These are phyloP conservation scores for Arctocebus calabarensis DNA, from an alignment of 2,797 vertebrate species.

Conservation along the genomic window DNA sequence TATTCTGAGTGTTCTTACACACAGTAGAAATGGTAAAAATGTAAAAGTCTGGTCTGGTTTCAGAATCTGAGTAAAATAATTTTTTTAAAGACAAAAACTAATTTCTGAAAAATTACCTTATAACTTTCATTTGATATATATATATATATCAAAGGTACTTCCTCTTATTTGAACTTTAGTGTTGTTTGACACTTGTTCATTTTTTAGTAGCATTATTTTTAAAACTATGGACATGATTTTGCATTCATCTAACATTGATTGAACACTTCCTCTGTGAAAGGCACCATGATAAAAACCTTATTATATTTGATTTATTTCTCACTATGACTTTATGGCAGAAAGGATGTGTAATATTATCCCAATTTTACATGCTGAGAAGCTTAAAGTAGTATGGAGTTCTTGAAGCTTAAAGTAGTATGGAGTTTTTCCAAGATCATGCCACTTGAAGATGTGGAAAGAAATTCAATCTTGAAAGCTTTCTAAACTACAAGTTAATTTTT, in stretches of 20 bases:
- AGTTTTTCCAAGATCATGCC: conserved; percentile 7
- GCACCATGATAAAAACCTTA: neutral
- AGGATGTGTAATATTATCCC: neutral
- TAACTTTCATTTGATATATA: conserved; percentile 50
- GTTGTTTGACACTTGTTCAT: conserved; percentile 31
- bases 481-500: conserved; percentile 2
- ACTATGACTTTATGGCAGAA: conserved; percentile 20
- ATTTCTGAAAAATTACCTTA: conserved; percentile 56
- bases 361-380: conserved; percentile 26
- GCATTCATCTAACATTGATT: conserved; percentile 4
- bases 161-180: conserved; percentile 54
- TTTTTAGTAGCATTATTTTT: conserved; percentile 63
- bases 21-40: conserved; percentile 62
- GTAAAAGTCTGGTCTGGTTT: conserved; percentile 37
- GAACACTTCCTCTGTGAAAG: conserved; percentile 32
- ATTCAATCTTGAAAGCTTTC: neutral
- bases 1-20: conserved; percentile 27
- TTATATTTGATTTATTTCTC: conserved; percentile 34
- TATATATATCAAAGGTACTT: conserved; percentile 19
- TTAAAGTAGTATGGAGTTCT: neutral
- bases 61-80: conserved; percentile 46
- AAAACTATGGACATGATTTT: conserved; percentile 34
- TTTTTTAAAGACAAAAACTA: conserved; percentile 40
- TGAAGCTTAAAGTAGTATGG: neutral
- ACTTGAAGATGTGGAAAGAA: neutral